Evolutionary conservation across 2,113 vertebrate genomes (phyloP).

Genomic region (Toxotes jaculatrix): DNA sequence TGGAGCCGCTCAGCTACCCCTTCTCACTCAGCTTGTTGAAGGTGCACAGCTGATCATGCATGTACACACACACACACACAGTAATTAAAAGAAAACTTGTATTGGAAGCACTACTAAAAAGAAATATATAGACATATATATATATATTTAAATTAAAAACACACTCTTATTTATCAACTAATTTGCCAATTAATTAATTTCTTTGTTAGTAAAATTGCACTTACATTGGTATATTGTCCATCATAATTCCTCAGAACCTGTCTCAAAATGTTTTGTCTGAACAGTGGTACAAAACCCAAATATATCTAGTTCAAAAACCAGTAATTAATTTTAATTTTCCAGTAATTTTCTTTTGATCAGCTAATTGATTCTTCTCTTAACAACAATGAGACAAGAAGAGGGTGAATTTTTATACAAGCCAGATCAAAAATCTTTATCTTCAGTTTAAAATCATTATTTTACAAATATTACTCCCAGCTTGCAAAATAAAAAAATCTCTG

Average conservation of each 20-base stretch:
- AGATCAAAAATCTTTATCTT: neutral
- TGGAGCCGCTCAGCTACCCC: slow-evolving; percentile 47
- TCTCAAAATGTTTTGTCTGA: neutral
- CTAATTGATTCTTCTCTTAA: too few relatives aligned
- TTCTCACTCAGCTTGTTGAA: slow-evolving; percentile 34
- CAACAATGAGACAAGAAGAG: too few relatives aligned
- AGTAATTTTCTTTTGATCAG: too few relatives aligned
- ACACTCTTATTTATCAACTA: neutral
- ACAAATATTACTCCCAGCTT: neutral
- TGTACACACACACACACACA: neutral
- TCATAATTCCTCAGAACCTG: neutral
- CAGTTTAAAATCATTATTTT: neutral
- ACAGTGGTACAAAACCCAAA: too few relatives aligned
- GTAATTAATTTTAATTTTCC: too few relatives aligned
- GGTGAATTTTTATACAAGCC: neutral
- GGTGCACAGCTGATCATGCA: slow-evolving; percentile 37
- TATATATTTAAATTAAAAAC: neutral
- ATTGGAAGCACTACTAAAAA: neutral
- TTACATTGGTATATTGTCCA: neutral
- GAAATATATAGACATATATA: neutral
- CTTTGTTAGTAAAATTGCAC: neutral
- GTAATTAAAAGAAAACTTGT: neutral
- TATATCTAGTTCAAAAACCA: too few relatives aligned
- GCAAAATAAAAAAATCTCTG: neutral
- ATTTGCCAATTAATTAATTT: too few relatives aligned